Evolutionary conservation across 2,797 vertebrate species (phyloP), one percentile per base, ranked within the genome.

Genomic region (Tragelaphus eurycerus): DNA sequence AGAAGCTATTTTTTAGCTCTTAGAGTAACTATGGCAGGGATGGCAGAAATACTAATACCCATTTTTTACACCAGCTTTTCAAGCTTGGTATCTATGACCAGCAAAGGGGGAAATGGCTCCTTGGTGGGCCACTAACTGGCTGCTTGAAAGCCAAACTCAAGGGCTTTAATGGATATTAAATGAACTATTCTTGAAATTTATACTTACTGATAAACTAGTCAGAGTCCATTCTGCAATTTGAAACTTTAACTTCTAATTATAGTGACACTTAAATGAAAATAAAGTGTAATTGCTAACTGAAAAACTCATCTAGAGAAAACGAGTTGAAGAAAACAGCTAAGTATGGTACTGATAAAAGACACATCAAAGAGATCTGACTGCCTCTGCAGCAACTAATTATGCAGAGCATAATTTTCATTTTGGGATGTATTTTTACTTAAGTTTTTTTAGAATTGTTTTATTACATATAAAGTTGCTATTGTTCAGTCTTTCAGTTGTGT

Each of bases 81-180:
- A 27, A 64, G 15, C 6, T 92, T 71, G 48, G 1, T 74, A 38
- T 86, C 27, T 86, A n/a, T 16, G 17, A 31, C 12, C 21, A 74
- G 5, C 23, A 6, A 2, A 6, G 31, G 6, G 21, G 27, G 3
- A 81, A 9, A 31, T 64, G 25, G 38, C 1, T 4, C 3, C 14
- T 84, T 76, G 6, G 17, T 55, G 25, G 31, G 11, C 13, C 46
- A 19, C 38, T n/a, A n/a, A 4, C 27, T 46, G 11, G 27, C 6
- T 62, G 4, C 6, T 84, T 83, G 31, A 31, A 31, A 91, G 6
- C 4, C 34, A 59, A 11, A 90, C 16, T 48, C 23, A 59, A 38
- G 10, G 34, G 4, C 17, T 19, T 15, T 54, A 38, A 21, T 62
- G 64, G 38, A 83, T 5, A 62, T 57, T 76, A 82, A 34, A 4